Percentiles rank a stretch among this genome's conserved stretches.
Conservation (phyloP, 2,797 vertebrate species). For the Myotis daubentonii region DNA sequence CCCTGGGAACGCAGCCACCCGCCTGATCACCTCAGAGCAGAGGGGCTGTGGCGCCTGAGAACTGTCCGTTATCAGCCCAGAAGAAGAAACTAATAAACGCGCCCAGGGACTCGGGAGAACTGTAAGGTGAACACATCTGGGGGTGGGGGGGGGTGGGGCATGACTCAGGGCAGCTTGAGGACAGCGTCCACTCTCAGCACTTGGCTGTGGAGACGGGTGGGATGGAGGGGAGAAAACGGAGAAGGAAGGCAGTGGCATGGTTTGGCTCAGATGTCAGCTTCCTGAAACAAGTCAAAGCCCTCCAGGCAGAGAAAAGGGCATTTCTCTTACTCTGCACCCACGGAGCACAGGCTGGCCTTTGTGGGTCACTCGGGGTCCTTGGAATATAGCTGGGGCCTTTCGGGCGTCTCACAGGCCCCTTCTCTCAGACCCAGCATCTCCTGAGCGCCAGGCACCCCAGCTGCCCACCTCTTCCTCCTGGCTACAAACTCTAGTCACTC, state of each 20-base stretch:
- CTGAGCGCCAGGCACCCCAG: accelerated
- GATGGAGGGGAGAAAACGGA: background rate
- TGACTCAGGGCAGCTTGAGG: background rate
- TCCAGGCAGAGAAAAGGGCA: background rate
- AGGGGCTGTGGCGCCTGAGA: background rate
- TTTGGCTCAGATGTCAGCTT: background rate
- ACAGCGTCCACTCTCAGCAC: background rate
- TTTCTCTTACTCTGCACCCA: background rate
- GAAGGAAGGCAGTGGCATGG: too few relatives aligned
- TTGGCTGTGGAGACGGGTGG: background rate
- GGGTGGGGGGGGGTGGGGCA: too few relatives aligned
- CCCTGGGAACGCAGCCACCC: background rate
- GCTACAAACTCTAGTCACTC: background rate
- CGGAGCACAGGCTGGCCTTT: background rate
- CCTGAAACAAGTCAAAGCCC: background rate
- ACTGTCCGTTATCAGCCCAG: accelerated
- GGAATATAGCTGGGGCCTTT: background rate
- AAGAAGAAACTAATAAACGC: background rate
- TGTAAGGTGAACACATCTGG: background rate
- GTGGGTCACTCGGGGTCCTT: background rate
- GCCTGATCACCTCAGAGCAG: background rate
- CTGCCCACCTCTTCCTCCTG: background rate
- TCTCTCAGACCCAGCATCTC: background rate
- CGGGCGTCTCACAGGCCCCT: background rate
- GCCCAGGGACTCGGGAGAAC: background rate